phyloP scores from a whole-genome alignment of 2,888 invertebrate species.

The Omphaloscelis lunosa region DNA sequence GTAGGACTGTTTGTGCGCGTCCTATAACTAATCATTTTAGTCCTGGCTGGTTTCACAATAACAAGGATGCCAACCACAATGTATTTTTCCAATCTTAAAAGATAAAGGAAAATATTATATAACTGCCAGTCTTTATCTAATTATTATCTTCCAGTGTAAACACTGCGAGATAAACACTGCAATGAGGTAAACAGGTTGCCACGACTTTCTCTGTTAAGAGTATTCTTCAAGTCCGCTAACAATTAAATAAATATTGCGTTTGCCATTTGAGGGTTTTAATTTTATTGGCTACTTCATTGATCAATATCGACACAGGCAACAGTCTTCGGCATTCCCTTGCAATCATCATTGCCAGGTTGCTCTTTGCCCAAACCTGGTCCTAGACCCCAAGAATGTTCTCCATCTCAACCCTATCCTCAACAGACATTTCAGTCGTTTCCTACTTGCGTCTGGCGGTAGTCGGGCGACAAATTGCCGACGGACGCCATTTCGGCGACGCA shows the following conservation, averaged over 20 bases:
- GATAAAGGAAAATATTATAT: slow-evolving; percentile 26
- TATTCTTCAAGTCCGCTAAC: not conserved
- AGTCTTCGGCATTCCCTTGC: not conserved
- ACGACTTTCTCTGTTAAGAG: slow-evolving; percentile 31
- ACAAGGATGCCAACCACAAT: slow-evolving; percentile 44
- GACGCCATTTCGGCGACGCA: slow-evolving; percentile 73
- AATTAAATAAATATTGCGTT: not conserved
- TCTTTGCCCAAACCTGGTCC: not conserved
- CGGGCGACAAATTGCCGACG: slow-evolving; percentile 70
- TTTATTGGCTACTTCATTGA: not conserved
- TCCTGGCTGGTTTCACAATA: slow-evolving; percentile 14
- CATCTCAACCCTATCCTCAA: slow-evolving; percentile 53
- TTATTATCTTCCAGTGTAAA: slow-evolving; percentile 43
- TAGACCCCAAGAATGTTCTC: slow-evolving; percentile 14
- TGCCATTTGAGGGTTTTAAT: not conserved
- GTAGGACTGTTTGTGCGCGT: slow-evolving; percentile 47
- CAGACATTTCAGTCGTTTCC: slow-evolving; percentile 64
- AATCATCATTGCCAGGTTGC: not conserved
- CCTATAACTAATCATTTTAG: slow-evolving; percentile 50
- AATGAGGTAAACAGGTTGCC: slow-evolving; percentile 24
- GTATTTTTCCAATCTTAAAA: slow-evolving; percentile 24
- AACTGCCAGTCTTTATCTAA: slow-evolving; percentile 39
- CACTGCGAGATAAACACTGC: slow-evolving; percentile 25
- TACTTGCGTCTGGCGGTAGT: slow-evolving; percentile 60
- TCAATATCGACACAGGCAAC: not conserved